Conservation (phyloP, 2,888 invertebrate species). For the Petrophora chlorosata region DNA sequence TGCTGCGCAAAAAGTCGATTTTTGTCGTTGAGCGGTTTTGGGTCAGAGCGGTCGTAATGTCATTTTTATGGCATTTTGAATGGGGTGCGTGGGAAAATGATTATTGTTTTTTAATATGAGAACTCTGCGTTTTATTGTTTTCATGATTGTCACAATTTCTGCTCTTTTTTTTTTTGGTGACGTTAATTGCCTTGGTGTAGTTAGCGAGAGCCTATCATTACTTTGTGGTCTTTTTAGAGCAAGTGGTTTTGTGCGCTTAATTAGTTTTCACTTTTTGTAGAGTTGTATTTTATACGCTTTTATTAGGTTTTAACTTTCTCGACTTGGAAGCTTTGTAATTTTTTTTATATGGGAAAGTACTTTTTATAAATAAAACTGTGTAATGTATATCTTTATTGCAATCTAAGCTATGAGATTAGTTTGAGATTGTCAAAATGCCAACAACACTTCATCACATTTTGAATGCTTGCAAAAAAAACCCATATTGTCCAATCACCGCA, state of each 20-base stretch:
- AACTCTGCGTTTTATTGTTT: conserved; percentile 32
- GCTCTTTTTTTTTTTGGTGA: conserved; percentile 4
- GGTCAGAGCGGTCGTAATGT: conserved; percentile 35
- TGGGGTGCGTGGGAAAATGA: conserved; percentile 33
- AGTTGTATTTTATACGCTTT: background rate
- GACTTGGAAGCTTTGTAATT: background rate
- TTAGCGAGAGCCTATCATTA: conserved; percentile 9
- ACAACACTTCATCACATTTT: too few relatives aligned
- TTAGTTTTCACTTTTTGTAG: conserved; percentile 22
- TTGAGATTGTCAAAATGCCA: too few relatives aligned
- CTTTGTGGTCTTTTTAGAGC: conserved; percentile 1
- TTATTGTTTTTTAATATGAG: conserved; percentile 35
- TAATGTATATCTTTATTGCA: too few relatives aligned
- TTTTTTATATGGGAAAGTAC: background rate
- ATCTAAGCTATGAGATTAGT: too few relatives aligned
- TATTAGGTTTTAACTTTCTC: conserved; percentile 7
- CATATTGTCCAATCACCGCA: conserved; percentile 3
- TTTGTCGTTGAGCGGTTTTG: conserved; percentile 31
- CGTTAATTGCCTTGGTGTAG: conserved; percentile 11
- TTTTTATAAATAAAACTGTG: too few relatives aligned
- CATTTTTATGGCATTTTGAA: conserved; percentile 26
- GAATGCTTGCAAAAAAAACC: too few relatives aligned
- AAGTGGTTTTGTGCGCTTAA: conserved; percentile 3
- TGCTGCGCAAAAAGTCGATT: conserved; percentile 33
- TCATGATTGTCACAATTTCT: conserved; percentile 19